Evolutionary conservation across 2,797 vertebrate genomes (phyloP).

Genomic region (Hippoglossus hippoglossus): DNA sequence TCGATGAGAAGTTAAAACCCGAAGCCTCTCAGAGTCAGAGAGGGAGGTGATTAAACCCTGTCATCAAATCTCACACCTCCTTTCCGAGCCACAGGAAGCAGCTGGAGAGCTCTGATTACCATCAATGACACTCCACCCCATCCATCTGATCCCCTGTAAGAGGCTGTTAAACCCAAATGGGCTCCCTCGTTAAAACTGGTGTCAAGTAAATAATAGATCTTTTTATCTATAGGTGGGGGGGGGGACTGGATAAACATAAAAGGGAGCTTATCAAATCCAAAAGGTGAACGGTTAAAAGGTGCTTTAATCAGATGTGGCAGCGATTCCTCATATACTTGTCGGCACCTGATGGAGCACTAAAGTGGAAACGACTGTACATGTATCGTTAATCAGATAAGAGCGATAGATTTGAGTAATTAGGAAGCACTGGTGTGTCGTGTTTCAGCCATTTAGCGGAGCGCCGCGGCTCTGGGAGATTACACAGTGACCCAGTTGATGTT

Average conservation of each 20-base stretch:
- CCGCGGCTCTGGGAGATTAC: constrained; percentile 9
- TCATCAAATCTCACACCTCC: constrained; percentile 61
- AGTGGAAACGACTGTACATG: constrained; percentile 12
- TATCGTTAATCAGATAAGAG: constrained; percentile 27
- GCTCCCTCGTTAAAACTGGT: constrained; percentile 63
- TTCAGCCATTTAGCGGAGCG: constrained; percentile 22
- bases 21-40: constrained; percentile 39
- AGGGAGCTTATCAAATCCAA: constrained; percentile 55
- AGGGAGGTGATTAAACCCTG: constrained; percentile 61
- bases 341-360: constrained; percentile 10
- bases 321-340: constrained; percentile 22
- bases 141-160: constrained; percentile 75
- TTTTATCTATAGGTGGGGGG: constrained; percentile 62
- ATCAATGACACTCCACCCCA: constrained; percentile 70
- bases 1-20: constrained; percentile 48
- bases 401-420: constrained; percentile 30
- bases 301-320: constrained; percentile 55
- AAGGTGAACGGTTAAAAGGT: constrained; percentile 60
- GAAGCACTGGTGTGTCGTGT: constrained; percentile 24
- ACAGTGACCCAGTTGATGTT: constrained; percentile 5
- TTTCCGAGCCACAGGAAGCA: constrained; percentile 54
- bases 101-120: constrained; percentile 70
- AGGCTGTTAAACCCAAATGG: constrained; percentile 74
- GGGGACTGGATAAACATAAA: constrained; percentile 64
- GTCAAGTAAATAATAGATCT: constrained; percentile 71